Evolutionary conservation across 1,140 invertebrate genomes (phyloP).

Genomic region (Halictus rubicundus): DNA sequence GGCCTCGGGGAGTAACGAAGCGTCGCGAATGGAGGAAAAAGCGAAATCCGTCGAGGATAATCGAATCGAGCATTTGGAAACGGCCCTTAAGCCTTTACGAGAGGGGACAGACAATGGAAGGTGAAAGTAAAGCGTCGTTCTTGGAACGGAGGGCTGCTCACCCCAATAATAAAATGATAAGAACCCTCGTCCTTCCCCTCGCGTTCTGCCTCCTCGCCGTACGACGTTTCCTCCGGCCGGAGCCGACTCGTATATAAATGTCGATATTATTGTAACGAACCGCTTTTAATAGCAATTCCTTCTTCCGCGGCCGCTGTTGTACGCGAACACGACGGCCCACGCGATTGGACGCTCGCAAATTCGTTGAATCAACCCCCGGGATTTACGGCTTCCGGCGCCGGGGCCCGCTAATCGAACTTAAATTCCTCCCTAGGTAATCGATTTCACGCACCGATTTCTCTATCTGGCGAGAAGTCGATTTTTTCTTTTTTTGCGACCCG

Average conservation of each 20-base stretch:
- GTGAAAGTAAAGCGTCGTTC: conserved; percentile 68
- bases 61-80: conserved; percentile 65
- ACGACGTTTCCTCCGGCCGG: conserved; percentile 25
- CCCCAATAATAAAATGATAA: conserved; percentile 74
- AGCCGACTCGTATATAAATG: conserved; percentile 71
- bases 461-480: too few relatives aligned
- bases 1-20: conserved; percentile 33
- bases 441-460: neutral
- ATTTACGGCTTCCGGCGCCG: conserved; percentile 35
- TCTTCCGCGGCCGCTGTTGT: conserved; percentile 51
- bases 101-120: conserved; percentile 60
- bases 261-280: conserved; percentile 74
- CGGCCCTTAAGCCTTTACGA: conserved; percentile 62
- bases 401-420: neutral
- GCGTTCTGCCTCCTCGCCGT: neutral
- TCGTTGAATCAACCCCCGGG: conserved; percentile 24
- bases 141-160: conserved; percentile 64
- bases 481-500: too few relatives aligned
- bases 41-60: conserved; percentile 38
- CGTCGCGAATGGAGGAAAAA: conserved; percentile 33
- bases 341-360: conserved; percentile 33
- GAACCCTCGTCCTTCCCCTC: conserved; percentile 58
- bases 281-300: conserved; percentile 69
- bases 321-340: conserved; percentile 10
- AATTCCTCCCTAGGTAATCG: neutral